Percentiles rank a stretch among this genome's conserved stretches.
phyloP scores from a whole-genome alignment of 2,797 vertebrate species.

The Brachyalestes nurse region DNA sequence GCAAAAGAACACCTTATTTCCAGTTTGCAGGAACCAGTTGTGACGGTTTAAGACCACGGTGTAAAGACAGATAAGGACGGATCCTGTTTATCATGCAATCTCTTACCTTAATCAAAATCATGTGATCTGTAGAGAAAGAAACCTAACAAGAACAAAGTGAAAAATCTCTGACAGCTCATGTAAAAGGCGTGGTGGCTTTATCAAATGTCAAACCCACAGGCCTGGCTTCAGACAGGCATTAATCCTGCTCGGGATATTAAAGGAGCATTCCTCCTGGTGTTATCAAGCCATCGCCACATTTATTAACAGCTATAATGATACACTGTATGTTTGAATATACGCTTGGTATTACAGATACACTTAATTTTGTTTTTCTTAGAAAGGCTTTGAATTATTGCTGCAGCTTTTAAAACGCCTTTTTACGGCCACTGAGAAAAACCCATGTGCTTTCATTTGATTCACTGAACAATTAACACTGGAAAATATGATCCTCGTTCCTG shows the following conservation, averaged over 20 bases:
- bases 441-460: background rate
- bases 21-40: too few species aligned
- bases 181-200: background rate
- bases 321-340: too few species aligned
- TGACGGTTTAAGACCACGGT: background rate
- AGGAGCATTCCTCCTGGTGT: too few species aligned
- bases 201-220: background rate
- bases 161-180: background rate
- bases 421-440: background rate
- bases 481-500: background rate
- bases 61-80: background rate
- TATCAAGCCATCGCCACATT: too few species aligned
- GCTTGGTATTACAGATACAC: too few species aligned
- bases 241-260: too few species aligned
- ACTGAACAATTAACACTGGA: background rate
- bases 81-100: background rate
- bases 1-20: too few species aligned
- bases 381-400: background rate
- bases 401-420: background rate
- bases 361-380: background rate
- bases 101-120: background rate
- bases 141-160: background rate
- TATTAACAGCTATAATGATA: too few species aligned
- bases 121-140: background rate
- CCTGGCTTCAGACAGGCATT: background rate